Conservation (phyloP, 2,888 invertebrate genomes). For the Netelia virgata region DNA sequence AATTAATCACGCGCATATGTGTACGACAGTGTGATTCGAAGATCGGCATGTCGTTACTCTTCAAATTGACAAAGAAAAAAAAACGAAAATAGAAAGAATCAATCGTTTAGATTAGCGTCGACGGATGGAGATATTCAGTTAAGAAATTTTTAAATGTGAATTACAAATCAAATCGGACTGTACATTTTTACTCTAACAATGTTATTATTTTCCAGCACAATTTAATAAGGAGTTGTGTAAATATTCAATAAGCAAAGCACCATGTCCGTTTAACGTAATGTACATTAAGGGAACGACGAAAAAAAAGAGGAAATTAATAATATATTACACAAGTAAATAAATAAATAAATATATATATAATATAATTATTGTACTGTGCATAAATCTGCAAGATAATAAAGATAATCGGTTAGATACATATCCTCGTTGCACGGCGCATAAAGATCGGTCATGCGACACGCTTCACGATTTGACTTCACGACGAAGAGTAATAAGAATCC, state of each 20-base stretch:
- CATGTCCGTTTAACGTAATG: conserved; percentile 70
- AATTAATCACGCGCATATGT: conserved; percentile 70
- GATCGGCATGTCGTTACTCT: conserved; percentile 42
- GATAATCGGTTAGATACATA: conserved; percentile 76
- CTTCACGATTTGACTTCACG: too few species aligned
- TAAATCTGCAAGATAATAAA: conserved; percentile 78
- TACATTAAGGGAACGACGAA: conserved; percentile 69
- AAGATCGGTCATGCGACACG: background rate
- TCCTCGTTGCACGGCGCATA: background rate
- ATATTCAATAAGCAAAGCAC: conserved; percentile 73
- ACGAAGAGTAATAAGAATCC: too few species aligned
- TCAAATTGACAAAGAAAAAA: background rate
- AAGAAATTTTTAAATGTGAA: conserved; percentile 61
- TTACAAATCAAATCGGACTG: conserved; percentile 69
- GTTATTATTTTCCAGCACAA: conserved; percentile 79
- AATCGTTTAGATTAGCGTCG: conserved; percentile 35
- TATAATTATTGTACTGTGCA: conserved; percentile 77
- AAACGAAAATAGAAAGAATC: conserved; percentile 27
- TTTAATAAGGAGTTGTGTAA: conserved; percentile 73
- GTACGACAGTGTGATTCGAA: conserved; percentile 51
- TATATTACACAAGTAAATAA: conserved; percentile 71
- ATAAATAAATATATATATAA: conserved; percentile 69
- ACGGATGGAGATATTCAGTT: conserved; percentile 44
- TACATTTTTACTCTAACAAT: conserved; percentile 71
- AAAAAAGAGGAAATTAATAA: conserved; percentile 66